phyloP scores from a whole-genome alignment of 2,888 invertebrate species.

The Amblyjoppa fuscipennis region DNA sequence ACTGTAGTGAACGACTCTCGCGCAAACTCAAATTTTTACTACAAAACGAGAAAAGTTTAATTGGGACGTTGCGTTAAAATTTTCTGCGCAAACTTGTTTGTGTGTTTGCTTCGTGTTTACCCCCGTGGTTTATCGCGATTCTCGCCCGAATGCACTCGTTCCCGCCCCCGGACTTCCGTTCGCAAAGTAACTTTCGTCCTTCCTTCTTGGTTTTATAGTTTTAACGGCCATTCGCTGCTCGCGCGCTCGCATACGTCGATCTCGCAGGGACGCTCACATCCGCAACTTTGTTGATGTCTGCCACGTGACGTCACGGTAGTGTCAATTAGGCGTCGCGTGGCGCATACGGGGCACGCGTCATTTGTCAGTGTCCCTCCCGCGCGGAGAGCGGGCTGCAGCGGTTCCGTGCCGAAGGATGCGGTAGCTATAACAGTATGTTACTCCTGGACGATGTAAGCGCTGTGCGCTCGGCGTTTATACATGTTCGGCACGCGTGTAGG shows the following conservation, averaged over 20 bases:
- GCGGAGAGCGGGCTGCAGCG: not conserved
- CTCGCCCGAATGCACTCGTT: slow-evolving; percentile 6
- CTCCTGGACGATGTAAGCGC: slow-evolving; percentile 5
- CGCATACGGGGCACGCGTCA: slow-evolving; percentile 81
- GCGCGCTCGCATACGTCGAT: slow-evolving; percentile 45
- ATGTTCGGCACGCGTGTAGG: not conserved
- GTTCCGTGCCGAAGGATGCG: slow-evolving; percentile 15
- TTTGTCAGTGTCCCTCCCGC: slow-evolving; percentile 79
- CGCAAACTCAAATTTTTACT: no score
- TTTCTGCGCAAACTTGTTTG: not conserved
- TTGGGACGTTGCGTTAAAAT: not conserved
- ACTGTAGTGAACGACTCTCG: no score
- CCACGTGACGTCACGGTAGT: slow-evolving; percentile 84
- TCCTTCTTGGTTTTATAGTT: slow-evolving; percentile 57
- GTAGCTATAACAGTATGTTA: slow-evolving; percentile 31
- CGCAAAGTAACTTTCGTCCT: slow-evolving; percentile 35
- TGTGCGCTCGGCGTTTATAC: not conserved
- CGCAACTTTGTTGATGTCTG: slow-evolving; percentile 71
- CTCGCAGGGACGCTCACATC: slow-evolving; percentile 60
- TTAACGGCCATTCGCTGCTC: slow-evolving; percentile 35
- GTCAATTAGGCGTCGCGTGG: slow-evolving; percentile 85
- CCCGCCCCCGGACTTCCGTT: slow-evolving; percentile 24
- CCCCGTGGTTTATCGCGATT: slow-evolving; percentile 23
- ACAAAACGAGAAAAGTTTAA: no score
- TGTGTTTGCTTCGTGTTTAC: slow-evolving; percentile 5